Evolutionary conservation across 2,113 vertebrate genomes (phyloP).

Genomic region (Macrotus californicus): DNA sequence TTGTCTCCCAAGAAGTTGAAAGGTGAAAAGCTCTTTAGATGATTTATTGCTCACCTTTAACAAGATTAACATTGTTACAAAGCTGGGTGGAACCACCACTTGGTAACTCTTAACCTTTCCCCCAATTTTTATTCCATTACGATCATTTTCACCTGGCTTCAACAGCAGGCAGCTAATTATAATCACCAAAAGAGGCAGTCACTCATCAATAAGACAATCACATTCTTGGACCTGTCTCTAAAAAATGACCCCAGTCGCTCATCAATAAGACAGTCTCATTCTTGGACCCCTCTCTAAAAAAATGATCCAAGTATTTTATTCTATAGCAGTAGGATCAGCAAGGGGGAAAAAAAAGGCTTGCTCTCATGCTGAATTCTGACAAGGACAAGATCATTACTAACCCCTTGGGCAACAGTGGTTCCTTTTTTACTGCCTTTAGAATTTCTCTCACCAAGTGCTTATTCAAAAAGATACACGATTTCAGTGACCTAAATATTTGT

Average conservation of each 20-base stretch:
- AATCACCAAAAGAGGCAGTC: conserved; percentile 82
- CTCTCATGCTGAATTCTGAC: conserved; percentile 74
- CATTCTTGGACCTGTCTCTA: conserved; percentile 46
- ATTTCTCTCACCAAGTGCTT: conserved; percentile 78
- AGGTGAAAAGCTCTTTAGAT: conserved; percentile 79
- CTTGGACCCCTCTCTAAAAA: conserved; percentile 58
- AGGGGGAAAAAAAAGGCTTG: conserved; percentile 58
- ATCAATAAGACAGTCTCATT: conserved; percentile 36
- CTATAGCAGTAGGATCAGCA: conserved; percentile 68
- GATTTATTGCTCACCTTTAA: conserved; percentile 74
- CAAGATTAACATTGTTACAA: conserved; percentile 53
- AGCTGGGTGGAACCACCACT: conserved; percentile 18
- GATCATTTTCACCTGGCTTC: conserved; percentile 61
- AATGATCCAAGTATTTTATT: conserved; percentile 61
- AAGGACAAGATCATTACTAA: conserved; percentile 72
- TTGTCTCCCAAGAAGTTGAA: conserved; percentile 74
- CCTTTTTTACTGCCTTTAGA: conserved; percentile 73
- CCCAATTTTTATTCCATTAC: conserved; percentile 62
- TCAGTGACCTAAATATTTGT: neutral
- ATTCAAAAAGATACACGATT: neutral
- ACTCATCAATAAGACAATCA: conserved; percentile 48
- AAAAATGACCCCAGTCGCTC: conserved; percentile 74
- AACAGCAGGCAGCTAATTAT: conserved; percentile 83
- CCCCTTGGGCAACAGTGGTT: conserved; percentile 76
- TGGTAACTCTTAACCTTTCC: conserved; percentile 52